Percentiles rank a stretch among this genome's conserved stretches.
Conservation (phyloP, 2,888 invertebrate genomes). For the Tetropium fuscum region DNA sequence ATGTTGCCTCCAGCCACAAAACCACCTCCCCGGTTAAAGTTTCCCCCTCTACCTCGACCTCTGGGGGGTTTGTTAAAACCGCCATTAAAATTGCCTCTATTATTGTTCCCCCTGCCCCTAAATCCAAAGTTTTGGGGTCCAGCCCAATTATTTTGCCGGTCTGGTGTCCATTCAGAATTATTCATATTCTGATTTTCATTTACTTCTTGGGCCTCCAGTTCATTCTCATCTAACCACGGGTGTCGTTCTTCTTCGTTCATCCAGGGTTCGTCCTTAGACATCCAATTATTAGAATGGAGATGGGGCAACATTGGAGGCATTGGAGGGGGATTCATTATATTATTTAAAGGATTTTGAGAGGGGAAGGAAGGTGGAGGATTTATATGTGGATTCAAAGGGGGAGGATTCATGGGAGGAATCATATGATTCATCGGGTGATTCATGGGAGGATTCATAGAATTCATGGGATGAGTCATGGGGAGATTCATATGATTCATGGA, state of each 20-base stretch:
- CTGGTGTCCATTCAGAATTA: slow-evolving; percentile 15
- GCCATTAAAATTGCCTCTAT: slow-evolving; percentile 27
- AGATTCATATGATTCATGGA: slow-evolving; percentile 5
- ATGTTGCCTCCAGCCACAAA: slow-evolving; percentile 14
- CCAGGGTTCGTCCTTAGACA: slow-evolving; percentile 9
- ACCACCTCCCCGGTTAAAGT: slow-evolving; percentile 17
- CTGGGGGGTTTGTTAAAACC: slow-evolving; percentile 12
- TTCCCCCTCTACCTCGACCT: slow-evolving; percentile 32
- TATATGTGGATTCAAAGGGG: slow-evolving; percentile 21
- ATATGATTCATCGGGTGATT: slow-evolving; percentile 1
- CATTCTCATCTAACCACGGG: neutral
- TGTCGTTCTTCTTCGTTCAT: slow-evolving; percentile 9
- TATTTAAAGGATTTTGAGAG: neutral
- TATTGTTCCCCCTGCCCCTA: slow-evolving; percentile 28
- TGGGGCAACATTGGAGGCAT: slow-evolving; percentile 25
- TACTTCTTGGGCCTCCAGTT: neutral
- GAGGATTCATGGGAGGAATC: slow-evolving; percentile 27
- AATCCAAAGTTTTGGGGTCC: slow-evolving; percentile 25
- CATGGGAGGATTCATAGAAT: slow-evolving; percentile 24
- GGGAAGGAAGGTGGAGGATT: slow-evolving; percentile 9
- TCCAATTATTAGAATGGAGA: slow-evolving; percentile 18
- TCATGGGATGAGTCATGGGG: slow-evolving; percentile 11
- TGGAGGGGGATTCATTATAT: too few species aligned
- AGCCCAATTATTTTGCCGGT: slow-evolving; percentile 29
- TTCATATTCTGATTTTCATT: neutral